Evolutionary conservation across 2,113 vertebrate species (phyloP).

Genomic region (Oryzias celebensis): DNA sequence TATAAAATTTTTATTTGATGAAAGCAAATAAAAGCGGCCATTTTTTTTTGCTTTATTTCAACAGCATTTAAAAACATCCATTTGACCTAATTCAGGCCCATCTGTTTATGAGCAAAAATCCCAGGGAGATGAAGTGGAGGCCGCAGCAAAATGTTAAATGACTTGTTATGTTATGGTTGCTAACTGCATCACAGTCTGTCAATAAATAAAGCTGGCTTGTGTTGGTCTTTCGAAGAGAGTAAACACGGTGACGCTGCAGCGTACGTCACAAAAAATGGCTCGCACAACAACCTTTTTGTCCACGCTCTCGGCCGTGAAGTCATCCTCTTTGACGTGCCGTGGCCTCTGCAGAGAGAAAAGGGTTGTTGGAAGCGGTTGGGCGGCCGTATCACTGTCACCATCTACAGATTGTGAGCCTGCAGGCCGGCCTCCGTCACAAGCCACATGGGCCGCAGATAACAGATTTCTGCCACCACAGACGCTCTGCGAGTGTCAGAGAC

Average conservation of each 20-base stretch:
- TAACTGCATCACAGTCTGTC: constrained; percentile 19
- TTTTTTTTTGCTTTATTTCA: too few species aligned
- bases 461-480: constrained; percentile 12
- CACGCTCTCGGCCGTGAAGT: constrained; percentile 4
- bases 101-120: neutral
- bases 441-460: constrained; percentile 25
- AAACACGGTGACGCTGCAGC: constrained; percentile 39
- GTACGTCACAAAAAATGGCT: constrained; percentile 39
- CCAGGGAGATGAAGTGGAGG: neutral
- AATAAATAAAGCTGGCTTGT: constrained; percentile 37
- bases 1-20: too few species aligned
- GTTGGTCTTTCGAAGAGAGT: constrained; percentile 43
- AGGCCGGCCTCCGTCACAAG: neutral
- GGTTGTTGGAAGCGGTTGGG: constrained; percentile 1
- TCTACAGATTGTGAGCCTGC: constrained; percentile 31
- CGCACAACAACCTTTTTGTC: neutral
- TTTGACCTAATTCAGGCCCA: neutral
- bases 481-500: neutral
- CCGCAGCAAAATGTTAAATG: constrained; percentile 14
- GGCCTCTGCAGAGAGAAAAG: neutral
- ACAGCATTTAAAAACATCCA: too few species aligned
- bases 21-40: too few species aligned
- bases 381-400: constrained; percentile 16
- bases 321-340: constrained; percentile 14
- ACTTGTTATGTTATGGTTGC: constrained; percentile 40